phyloP scores from a whole-genome alignment of 2,113 vertebrate genomes.

The Cephalopholis sonnerati region DNA sequence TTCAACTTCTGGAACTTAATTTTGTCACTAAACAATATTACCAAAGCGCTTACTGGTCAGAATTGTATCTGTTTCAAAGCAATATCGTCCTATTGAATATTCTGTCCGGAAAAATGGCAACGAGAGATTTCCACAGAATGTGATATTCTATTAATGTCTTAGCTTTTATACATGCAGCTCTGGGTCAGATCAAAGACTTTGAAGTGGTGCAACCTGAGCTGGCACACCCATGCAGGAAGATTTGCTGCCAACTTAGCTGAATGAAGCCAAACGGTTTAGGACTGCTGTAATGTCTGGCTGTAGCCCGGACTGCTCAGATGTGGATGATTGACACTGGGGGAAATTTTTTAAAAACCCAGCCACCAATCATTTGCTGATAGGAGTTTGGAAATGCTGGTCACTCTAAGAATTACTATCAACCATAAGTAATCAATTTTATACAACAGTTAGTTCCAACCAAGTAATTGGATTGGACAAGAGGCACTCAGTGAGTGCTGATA shows the following conservation, averaged over 20 bases:
- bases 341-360: neutral
- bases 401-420: neutral
- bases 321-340: constrained; percentile 16
- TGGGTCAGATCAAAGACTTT: constrained; percentile 26
- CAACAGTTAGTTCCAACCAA: too few relatives aligned
- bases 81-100: constrained; percentile 42
- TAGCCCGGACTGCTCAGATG: neutral
- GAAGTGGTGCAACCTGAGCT: constrained; percentile 33
- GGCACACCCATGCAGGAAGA: constrained; percentile 1
- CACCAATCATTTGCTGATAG: neutral
- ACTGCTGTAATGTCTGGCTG: constrained; percentile 1
- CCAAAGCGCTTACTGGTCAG: constrained; percentile 55
- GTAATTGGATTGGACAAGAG: too few relatives aligned
- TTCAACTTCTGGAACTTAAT: constrained; percentile 56
- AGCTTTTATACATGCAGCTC: constrained; percentile 17
- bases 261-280: neutral
- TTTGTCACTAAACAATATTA: constrained; percentile 48
- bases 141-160: constrained; percentile 29
- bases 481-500: too few relatives aligned
- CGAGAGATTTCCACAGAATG: constrained; percentile 10
- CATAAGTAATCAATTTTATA: neutral
- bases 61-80: constrained; percentile 33
- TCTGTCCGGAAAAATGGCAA: neutral
- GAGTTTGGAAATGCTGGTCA: neutral
- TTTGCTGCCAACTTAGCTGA: neutral